Percentiles rank a stretch among this genome's conserved stretches.
Conservation (phyloP, 1,140 invertebrate species). For the Centruroides vittatus region DNA sequence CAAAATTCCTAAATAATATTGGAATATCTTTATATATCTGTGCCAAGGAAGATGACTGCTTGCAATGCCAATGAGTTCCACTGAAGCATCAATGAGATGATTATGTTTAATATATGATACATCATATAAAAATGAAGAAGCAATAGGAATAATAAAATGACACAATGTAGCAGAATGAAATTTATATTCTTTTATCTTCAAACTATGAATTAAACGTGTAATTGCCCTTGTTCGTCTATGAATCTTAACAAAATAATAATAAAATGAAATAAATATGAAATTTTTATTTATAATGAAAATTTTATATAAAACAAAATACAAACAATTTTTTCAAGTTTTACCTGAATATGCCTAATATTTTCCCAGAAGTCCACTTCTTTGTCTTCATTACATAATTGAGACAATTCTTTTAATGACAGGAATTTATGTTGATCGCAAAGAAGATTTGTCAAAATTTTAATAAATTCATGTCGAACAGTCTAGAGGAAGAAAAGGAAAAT, state of each 20-base stretch:
- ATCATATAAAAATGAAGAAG: conserved; percentile 59
- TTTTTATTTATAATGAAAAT: background rate
- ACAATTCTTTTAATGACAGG: conserved; percentile 56
- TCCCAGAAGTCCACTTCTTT: conserved; percentile 86
- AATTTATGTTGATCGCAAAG: conserved; percentile 33
- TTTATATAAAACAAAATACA: background rate
- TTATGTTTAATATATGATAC: conserved; percentile 58
- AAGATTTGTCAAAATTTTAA: conserved; percentile 56
- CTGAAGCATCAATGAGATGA: conserved; percentile 64
- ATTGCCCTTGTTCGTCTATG: conserved; percentile 67
- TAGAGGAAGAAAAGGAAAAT: background rate
- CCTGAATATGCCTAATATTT: conserved; percentile 65
- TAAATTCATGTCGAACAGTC: conserved; percentile 50
- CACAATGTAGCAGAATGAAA: conserved; percentile 54
- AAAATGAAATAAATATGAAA: background rate
- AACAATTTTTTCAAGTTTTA: background rate
- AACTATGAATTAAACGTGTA: conserved; percentile 33
- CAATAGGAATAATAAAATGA: conserved; percentile 71
- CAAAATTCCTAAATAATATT: conserved; percentile 61
- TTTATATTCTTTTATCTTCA: conserved; percentile 38
- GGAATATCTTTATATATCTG: conserved; percentile 63
- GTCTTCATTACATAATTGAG: conserved; percentile 49
- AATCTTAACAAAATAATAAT: conserved; percentile 36
- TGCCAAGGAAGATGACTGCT: conserved; percentile 69
- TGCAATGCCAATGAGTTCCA: conserved; percentile 48